Base-by-base conservation (phyloP, 2,113 vertebrate species). In the Dendropsophus ebraccatus region DNA sequence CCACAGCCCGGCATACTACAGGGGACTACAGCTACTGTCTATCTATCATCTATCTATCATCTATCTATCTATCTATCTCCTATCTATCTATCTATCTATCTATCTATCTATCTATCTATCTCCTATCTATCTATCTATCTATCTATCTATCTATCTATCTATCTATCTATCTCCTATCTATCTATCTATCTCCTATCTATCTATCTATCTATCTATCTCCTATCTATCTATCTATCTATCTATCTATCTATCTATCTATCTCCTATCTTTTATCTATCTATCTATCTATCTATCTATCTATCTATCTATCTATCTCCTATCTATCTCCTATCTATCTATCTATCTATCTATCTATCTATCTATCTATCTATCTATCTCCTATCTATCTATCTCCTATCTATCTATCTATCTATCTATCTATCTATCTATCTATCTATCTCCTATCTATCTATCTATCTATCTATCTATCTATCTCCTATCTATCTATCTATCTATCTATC, bases 201-300 rank as follows among this genome's bases (percentile, higher is more conserved):
- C 23, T 74, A 58, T 58, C 32, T 73, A 54, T 77, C 41, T 54
- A 77, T 30, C 32, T 37, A 41, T 72, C 67, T 70, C n/a, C 9
- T 32, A 19, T 67, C 60, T 82, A 50, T 82, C 60, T 82, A 69
- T 82, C 60, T 82, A 70, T 82, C 60, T 69, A 70, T 81, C 19
- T 25, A 67, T 67, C 49, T 28, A 65, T 67, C 56, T 67, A 49
- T 81, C 47, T 83, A 73, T 82, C 4, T 83, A 83, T 73, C 32
- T 73, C 47, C 11, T 69, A 69, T 50, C 35, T 69, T 21, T 2
- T 56, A 82, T 30, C n/a, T 67, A 69, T 82, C 37, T 67, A 49
- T 69, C 50, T 28, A 70, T 81, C 25, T 80, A 80, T 58, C 54
- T 58, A 80, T 80, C 50, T 80, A 60, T 37, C n/a, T 41, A 41